Percentiles rank a stretch among this genome's conserved stretches.
Evolutionary conservation across 2,888 invertebrate species (phyloP).

Genomic region (Diloba caeruleocephala): DNA sequence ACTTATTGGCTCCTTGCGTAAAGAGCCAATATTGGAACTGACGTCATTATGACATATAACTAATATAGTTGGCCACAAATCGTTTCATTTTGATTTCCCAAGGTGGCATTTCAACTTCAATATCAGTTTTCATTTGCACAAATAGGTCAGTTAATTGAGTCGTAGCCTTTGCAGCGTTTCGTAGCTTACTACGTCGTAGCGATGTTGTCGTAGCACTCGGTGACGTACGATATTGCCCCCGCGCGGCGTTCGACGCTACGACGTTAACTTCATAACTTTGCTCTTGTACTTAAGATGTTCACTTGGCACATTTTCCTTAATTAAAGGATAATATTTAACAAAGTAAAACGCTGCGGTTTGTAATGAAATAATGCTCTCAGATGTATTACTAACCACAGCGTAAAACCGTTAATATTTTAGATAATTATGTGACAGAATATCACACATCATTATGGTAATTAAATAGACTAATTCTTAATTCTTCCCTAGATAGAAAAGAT

Average conservation of each 20-base stretch:
- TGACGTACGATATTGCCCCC: conserved; percentile 18
- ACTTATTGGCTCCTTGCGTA: too few species aligned
- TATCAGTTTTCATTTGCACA: conserved; percentile 16
- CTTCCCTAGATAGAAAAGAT: too few species aligned
- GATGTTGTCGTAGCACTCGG: conserved; percentile 23
- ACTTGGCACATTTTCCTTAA: conserved; percentile 13
- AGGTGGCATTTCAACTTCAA: conserved; percentile 7
- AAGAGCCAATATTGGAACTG: too few species aligned
- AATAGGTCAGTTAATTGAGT: conserved; percentile 27
- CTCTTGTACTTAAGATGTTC: conserved; percentile 13
- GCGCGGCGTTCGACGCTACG: conserved; percentile 4
- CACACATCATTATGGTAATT: too few species aligned
- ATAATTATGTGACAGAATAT: too few species aligned
- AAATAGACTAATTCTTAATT: too few species aligned
- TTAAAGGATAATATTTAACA: conserved; percentile 13
- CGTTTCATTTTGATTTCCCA: background rate
- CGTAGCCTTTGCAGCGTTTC: conserved; percentile 10
- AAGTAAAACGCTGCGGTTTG: background rate
- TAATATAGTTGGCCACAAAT: background rate
- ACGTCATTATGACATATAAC: too few species aligned
- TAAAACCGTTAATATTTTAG: too few species aligned
- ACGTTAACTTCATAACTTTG: conserved; percentile 15
- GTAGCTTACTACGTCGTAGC: conserved; percentile 33
- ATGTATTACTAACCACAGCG: too few species aligned
- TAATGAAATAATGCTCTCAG: background rate